Conservation (phyloP, 1,140 invertebrate genomes). For the Hylaeus volcanicus region DNA sequence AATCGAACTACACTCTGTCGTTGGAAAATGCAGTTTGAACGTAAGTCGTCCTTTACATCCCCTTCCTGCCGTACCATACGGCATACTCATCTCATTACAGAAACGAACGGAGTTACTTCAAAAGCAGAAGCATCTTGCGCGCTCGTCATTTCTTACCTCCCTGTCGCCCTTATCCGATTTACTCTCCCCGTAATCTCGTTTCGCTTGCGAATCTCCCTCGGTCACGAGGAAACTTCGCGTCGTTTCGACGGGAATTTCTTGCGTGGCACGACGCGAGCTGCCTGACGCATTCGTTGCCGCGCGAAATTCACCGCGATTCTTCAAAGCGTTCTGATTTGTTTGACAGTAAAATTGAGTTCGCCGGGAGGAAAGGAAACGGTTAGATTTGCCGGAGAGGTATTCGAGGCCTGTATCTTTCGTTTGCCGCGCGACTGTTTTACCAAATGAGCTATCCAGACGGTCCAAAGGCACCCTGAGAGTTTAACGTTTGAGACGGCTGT, state of each 20-base stretch:
- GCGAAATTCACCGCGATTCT: neutral
- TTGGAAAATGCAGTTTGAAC: constrained; percentile 75
- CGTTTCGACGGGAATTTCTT: neutral
- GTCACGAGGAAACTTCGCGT: neutral
- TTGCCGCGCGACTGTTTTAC: no score
- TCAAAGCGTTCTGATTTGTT: neutral
- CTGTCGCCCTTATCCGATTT: constrained; percentile 43
- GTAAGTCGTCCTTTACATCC: constrained; percentile 65
- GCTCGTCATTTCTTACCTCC: constrained; percentile 39
- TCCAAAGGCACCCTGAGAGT: no score
- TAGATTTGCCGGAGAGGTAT: no score
- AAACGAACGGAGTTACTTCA: constrained; percentile 53
- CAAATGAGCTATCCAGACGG: no score
- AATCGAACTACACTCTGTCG: constrained; percentile 70
- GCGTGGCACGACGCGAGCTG: neutral
- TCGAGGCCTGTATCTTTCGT: no score
- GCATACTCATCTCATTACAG: constrained; percentile 62
- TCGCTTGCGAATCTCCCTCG: neutral
- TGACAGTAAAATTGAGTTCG: neutral
- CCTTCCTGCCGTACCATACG: constrained; percentile 50
- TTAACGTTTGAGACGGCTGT: no score
- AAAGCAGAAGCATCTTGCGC: constrained; percentile 44
- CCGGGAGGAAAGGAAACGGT: no score
- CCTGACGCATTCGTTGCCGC: neutral
- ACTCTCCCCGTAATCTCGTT: constrained; percentile 21